A percentile compares a stretch with the other conserved stretches of the same genome.
These are phyloP conservation scores for roundworm (Caenorhabditis elegans) DNA, from an alignment of 1,140 invertebrate species.

Conservation along the genomic window DNA sequence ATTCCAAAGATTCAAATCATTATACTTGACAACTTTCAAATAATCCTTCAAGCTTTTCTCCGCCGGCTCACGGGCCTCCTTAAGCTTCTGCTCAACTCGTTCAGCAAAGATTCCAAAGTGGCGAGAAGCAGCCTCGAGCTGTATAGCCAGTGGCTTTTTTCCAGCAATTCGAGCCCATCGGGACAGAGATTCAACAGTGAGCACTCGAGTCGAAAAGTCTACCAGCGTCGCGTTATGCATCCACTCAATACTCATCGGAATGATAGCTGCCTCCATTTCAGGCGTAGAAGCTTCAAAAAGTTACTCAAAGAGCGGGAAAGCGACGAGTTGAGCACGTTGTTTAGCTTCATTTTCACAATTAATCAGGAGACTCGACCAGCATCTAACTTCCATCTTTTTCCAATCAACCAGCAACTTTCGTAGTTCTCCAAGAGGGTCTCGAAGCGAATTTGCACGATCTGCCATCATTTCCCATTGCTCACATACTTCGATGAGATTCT, in stretches of 20 bases:
- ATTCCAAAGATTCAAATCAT: conserved; percentile 90
- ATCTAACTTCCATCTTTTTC: conserved; percentile 79
- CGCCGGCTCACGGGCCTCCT: conserved; percentile 70
- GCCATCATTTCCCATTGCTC: conserved; percentile 72
- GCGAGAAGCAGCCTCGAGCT: conserved; percentile 81
- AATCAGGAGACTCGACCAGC: conserved; percentile 79
- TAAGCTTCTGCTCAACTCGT: conserved; percentile 73
- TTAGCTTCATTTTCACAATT: conserved; percentile 68
- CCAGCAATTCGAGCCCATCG: not conserved
- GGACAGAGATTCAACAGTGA: not conserved
- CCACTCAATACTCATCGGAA: conserved; percentile 62
- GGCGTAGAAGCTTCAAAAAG: conserved; percentile 27
- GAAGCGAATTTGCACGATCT: conserved; percentile 80
- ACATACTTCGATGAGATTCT: conserved; percentile 73
- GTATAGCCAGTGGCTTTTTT: conserved; percentile 67
- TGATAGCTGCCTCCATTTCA: conserved; percentile 14
- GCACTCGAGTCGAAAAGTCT: conserved; percentile 80
- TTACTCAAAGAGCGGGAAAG: conserved; percentile 60
- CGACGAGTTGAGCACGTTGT: conserved; percentile 50
- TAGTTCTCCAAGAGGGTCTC: conserved; percentile 74
- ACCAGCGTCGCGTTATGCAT: conserved; percentile 81
- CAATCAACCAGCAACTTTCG: conserved; percentile 83
- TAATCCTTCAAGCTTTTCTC: conserved; percentile 82
- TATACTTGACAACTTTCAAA: conserved; percentile 93
- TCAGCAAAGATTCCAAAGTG: conserved; percentile 81